Base-by-base conservation (phyloP, 2,113 vertebrate genomes). In the Indri indri region DNA sequence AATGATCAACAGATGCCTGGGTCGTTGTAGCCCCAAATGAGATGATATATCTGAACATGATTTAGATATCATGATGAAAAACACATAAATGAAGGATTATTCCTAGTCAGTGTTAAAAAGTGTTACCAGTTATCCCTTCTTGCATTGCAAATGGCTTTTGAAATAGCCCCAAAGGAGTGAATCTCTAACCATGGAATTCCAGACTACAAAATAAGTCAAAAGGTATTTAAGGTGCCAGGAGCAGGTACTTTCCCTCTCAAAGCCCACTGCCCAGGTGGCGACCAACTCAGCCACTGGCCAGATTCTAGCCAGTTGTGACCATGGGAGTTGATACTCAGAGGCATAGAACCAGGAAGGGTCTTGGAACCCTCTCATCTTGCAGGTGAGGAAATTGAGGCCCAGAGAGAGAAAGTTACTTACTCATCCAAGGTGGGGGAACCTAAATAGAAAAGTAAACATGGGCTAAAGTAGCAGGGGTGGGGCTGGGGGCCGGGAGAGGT, bases 301-400 rank as follows among this genome's bases (percentile, higher is more conserved):
- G 59, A 37, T 18, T 54, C 52, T 74, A 71, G 50, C 34, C 45
- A 88, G 74, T 45, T 83, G 59, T 80, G 76, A 10, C 27, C 37
- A 2, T 57, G 40, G 27, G 42, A 37, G 50, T 82, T 40, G 18
- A 40, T 63, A 11, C 9, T 14, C 34, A 63, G 45, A 61, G 34
- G 34, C 42, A 20, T 9, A 40, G 61, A 73, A 18, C 30, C 42
- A 77, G 52, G 59, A 65, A 71, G 77, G 52, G 50, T 37, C 92
- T 45, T 84, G 37, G 3, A 23, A 40, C 0, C 3, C 23, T 88
- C 57, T 54, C 34, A 25, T 18, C 40, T 45, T 80, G 59, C 42
- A 95, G 70, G 77, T 11, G n/a, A 79, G 91, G 84, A 96, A 68
- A 79, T 27, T 30, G n/a, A 96, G 84, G 61, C 54, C 57, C n/a